Conservation (phyloP, 2,888 invertebrate genomes). For the Pandemis cinnamomeana region DNA sequence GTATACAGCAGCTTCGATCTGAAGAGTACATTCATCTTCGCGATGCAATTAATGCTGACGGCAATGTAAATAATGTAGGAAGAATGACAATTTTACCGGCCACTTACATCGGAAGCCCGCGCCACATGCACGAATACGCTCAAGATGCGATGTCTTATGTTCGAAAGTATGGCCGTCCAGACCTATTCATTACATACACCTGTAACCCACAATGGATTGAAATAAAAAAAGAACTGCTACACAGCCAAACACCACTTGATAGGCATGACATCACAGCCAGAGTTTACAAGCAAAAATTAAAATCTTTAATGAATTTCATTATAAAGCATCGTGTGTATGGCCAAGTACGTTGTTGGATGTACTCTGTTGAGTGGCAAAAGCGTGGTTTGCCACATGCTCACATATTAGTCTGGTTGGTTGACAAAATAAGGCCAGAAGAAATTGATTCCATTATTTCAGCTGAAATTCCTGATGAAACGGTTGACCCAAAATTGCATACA, state of each 20-base stretch:
- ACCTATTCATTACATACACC: slow-evolving; percentile 49
- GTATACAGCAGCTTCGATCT: slow-evolving; percentile 45
- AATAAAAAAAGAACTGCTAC: slow-evolving; percentile 46
- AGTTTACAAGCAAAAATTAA: slow-evolving; percentile 45
- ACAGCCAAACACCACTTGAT: slow-evolving; percentile 47
- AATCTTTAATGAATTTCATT: slow-evolving; percentile 12
- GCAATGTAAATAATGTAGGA: slow-evolving; percentile 52
- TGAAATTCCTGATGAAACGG: slow-evolving; percentile 43
- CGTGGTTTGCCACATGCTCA: slow-evolving; percentile 6
- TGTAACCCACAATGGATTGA: slow-evolving; percentile 52
- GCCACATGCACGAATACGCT: slow-evolving; percentile 50
- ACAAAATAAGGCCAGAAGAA: slow-evolving; percentile 1
- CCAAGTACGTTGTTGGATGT: slow-evolving; percentile 46
- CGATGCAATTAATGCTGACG: slow-evolving; percentile 48
- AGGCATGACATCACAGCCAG: slow-evolving; percentile 52
- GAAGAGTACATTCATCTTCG: slow-evolving; percentile 50
- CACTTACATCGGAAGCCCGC: slow-evolving; percentile 48
- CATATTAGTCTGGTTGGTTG: slow-evolving; percentile 11
- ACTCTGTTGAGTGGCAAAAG: slow-evolving; percentile 45
- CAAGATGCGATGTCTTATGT: slow-evolving; percentile 56
- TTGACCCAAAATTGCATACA: slow-evolving; percentile 43
- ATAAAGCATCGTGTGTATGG: not conserved
- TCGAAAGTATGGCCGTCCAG: slow-evolving; percentile 53
- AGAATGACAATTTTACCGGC: slow-evolving; percentile 53
- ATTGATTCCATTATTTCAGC: not conserved